Evolutionary conservation across 2,888 invertebrate species (phyloP), one percentile per base, ranked within the genome.

Genomic region (Allolobophora icterica): DNA sequence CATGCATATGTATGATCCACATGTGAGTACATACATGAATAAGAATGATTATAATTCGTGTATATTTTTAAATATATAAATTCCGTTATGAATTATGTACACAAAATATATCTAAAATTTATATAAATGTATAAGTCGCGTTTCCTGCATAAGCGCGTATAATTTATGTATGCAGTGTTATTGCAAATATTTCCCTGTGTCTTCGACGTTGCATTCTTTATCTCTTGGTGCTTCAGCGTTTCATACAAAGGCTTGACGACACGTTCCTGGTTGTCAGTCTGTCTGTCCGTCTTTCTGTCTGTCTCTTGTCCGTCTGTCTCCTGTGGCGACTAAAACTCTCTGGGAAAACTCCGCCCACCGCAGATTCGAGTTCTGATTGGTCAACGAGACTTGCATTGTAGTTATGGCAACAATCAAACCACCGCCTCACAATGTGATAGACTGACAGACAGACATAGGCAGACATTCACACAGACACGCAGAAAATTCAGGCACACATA

Each of bases 1-100:
- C n/a, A 13, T 71, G 71, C 11, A 71, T 71, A 71, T n/a, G 71
- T 71, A 52, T 52, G 52, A 24, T 52, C 52, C 24, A 52, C 24
- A n/a, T n/a, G 8, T 52, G 24, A 52, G 52, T 52, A 24, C 24
- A 52, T 52, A 24, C 52, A 52, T 71, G 71, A 71, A 71, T 71
- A 71, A 71, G 17, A 58, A 8, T 71, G n/a, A 30, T n/a, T 71
- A 71, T 71, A n/a, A 71, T 71, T 71, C 71, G n/a, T 71, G 30
- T 71, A 71, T 71, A 71, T 71, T 71, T 71, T 71, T 71, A 71
- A 71, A 71, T 71, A 71, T 71, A 71, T 71, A 71, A 71, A 71
- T n/a, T 71, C n/a, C 71, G 30, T 11, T 71, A n/a, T n/a, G 71
- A 71, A 71, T 71, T 71, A 71, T 30, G 71, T 71, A n/a, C 6